Evolutionary conservation across 2,888 invertebrate species (phyloP).

Genomic region (Labia minor): DNA sequence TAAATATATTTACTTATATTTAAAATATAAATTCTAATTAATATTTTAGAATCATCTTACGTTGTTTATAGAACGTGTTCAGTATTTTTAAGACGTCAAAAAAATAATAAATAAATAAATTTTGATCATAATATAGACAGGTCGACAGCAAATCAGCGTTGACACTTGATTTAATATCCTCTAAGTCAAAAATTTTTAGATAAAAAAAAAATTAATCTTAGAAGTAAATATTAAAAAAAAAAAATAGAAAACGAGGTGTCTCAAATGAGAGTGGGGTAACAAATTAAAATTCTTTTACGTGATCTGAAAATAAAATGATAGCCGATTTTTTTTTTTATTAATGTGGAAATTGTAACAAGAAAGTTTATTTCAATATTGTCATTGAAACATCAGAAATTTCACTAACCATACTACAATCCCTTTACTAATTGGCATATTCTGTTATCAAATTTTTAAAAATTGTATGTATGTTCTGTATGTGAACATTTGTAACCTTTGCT

Average conservation of each 20-base stretch:
- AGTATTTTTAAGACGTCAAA: not conserved
- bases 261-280: not conserved
- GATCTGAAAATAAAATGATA: not conserved
- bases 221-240: not conserved
- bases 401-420: no score
- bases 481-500: no score
- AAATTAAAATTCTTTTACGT: not conserved
- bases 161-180: not conserved
- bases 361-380: no score
- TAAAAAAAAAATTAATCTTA: not conserved
- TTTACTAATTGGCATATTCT: no score
- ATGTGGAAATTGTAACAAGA: no score
- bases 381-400: no score
- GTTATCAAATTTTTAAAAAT: no score
- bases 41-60: no score
- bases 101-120: not conserved
- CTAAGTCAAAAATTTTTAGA: not conserved
- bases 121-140: not conserved
- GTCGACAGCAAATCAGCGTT: not conserved
- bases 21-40: no score
- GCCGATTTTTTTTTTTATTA: not conserved
- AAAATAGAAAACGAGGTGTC: not conserved
- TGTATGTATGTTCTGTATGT: no score
- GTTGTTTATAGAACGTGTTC: not conserved
- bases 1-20: no score